phyloP scores from a whole-genome alignment of 1,140 invertebrate genomes.

The Zaprionus davidi region DNA sequence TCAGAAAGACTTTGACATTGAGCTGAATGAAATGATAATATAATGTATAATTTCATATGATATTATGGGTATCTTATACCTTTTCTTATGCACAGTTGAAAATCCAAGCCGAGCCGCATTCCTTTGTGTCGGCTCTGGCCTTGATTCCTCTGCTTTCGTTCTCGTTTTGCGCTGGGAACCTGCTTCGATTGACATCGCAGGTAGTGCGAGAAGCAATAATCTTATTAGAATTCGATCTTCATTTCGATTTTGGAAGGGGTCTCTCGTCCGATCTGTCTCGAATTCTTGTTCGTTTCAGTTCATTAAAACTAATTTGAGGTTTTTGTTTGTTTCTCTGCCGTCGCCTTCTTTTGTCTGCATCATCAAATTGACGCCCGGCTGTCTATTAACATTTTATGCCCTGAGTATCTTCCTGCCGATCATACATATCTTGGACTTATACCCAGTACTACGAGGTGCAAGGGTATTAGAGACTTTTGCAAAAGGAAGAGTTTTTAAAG shows the following conservation, averaged over 20 bases:
- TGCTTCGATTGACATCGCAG: constrained; percentile 48
- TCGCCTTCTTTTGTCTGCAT: constrained; percentile 46
- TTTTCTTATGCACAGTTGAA: constrained; percentile 20
- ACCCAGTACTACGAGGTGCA: background rate
- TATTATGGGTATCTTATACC: constrained; percentile 6
- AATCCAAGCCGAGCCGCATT: constrained; percentile 28
- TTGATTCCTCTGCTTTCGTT: constrained; percentile 37
- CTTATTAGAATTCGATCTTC: constrained; percentile 66
- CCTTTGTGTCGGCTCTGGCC: constrained; percentile 28
- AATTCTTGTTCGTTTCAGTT: constrained; percentile 46
- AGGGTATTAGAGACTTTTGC: background rate
- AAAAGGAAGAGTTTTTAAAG: too few relatives aligned
- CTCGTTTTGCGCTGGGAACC: constrained; percentile 49
- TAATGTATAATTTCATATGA: constrained; percentile 19
- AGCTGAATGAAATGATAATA: constrained; percentile 19
- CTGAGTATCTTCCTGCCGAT: constrained; percentile 24
- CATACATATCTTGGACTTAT: constrained; percentile 23
- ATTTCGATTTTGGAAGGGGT: constrained; percentile 50
- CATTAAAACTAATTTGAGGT: constrained; percentile 59
- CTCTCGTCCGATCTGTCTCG: constrained; percentile 24
- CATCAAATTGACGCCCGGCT: constrained; percentile 62
- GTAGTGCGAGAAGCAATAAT: constrained; percentile 47
- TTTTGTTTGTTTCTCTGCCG: constrained; percentile 14
- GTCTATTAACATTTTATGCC: constrained; percentile 46
- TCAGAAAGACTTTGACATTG: constrained; percentile 14